phyloP scores from a whole-genome alignment of 2,113 vertebrate species.

The Agapornis roseicollis region DNA sequence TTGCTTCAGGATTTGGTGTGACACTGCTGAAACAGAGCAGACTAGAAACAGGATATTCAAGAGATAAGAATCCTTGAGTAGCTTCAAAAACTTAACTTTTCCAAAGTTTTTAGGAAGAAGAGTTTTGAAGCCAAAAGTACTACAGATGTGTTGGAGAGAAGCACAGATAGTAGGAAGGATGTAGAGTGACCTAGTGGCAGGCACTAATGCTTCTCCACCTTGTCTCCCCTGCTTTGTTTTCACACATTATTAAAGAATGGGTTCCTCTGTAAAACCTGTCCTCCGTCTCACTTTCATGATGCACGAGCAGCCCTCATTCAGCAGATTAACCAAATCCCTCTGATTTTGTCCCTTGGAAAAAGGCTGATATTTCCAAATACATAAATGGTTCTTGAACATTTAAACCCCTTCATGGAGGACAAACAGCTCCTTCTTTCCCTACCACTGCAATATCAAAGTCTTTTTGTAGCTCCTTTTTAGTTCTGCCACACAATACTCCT shows the following conservation, averaged over 20 bases:
- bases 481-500: background rate
- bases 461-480: background rate
- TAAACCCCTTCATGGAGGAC: background rate
- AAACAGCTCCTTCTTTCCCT: background rate
- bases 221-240: background rate
- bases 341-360: background rate
- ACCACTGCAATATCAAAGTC: background rate
- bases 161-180: background rate
- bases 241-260: background rate
- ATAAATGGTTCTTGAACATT: background rate
- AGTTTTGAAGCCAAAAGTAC: background rate
- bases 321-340: background rate
- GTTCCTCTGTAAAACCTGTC: background rate
- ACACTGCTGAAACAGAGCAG: conserved; percentile 18
- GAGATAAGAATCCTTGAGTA: background rate
- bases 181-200: background rate
- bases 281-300: background rate
- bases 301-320: background rate
- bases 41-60: conserved; percentile 1
- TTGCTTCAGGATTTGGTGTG: conserved; percentile 16
- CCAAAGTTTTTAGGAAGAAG: background rate
- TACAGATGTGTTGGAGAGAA: background rate
- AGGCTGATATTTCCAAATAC: background rate
- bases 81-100: background rate
- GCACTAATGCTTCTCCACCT: background rate